Evolutionary conservation across 2,888 invertebrate genomes (phyloP), one percentile per base, ranked within the genome.

Genomic region (Aethes cnicana): DNA sequence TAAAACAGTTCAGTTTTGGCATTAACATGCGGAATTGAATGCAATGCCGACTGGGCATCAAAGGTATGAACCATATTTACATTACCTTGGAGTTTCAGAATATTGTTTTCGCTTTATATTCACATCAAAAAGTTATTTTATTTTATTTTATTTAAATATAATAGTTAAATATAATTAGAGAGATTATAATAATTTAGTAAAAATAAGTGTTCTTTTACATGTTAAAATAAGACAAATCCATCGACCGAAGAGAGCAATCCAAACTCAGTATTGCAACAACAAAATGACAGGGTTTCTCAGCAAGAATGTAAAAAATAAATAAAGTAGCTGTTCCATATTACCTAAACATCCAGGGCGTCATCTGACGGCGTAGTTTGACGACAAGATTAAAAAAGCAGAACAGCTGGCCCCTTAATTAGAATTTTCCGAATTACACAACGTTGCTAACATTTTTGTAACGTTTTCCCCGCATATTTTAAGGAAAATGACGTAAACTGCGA

Each of bases 371-470:
- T 74, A 77, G 78, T 82, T 81, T 74, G 72, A 65, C 66, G 74
- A 59, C 78, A 72, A 88, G 86, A 86, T 86, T 84, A 86, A 86
- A 87, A 72, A 49, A 84, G 81, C 63, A 75, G 74, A 77, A 80
- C 88, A 86, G 82, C 81, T 88, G 88, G 64, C 72, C 63, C 69
- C 78, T 80, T 88, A 86, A 88, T 86, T 87, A 88, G 82, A 87
- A 81, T 87, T 84, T 86, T 83, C 77, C 75, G 81, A 85, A 88
- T 87, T 78, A 81, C 75, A 81, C 70, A 74, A 74, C 68, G 72
- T 67, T 64, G 66, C 57, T 53, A 58, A 66, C 65, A 66, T 73
- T 70, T 69, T 70, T 71, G 62, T 64, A 58, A 64, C 62, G 64
- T 62, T 62, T 56, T 63, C 56, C 54, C 57, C 59, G 67, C 64